Conservation (phyloP, 2,113 vertebrate genomes). For the Psammodynastes pulverulentus region DNA sequence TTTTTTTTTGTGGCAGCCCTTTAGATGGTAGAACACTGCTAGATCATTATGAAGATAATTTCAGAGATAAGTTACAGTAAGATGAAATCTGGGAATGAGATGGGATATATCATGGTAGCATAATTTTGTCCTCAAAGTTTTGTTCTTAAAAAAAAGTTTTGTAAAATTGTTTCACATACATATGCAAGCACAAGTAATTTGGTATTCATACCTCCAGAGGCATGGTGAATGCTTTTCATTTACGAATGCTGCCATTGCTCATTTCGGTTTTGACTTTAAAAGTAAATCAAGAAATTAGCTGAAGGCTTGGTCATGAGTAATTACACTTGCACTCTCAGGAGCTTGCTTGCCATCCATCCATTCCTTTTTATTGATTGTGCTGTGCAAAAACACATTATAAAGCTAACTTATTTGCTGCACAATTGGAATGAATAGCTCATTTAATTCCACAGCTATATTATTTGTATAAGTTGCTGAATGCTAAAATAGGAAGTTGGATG, state of each 20-base stretch:
- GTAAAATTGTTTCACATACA: neutral
- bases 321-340: slow-evolving; percentile 50
- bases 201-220: slow-evolving; percentile 6
- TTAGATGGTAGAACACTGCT: neutral
- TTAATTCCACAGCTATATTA: neutral
- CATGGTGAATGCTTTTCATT: slow-evolving; percentile 35
- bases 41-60: neutral
- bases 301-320: slow-evolving; percentile 53
- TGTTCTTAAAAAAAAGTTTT: slow-evolving; percentile 4
- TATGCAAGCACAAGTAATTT: neutral
- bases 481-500: neutral
- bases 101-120: neutral
- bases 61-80: neutral
- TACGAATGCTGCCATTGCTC: slow-evolving; percentile 32
- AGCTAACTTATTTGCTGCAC: slow-evolving; percentile 43
- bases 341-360: slow-evolving; percentile 41
- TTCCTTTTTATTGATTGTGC: slow-evolving; percentile 41
- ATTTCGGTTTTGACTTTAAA: slow-evolving; percentile 48
- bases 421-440: slow-evolving; percentile 35
- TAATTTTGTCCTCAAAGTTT: slow-evolving; percentile 19
- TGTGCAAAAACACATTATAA: slow-evolving; percentile 25
- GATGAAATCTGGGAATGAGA: slow-evolving; percentile 20
- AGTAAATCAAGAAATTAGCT: slow-evolving; percentile 58
- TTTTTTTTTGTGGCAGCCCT: neutral
- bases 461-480: slow-evolving; percentile 30